Conservation (phyloP, 2,797 vertebrate species). For the Nasua narica region DNA sequence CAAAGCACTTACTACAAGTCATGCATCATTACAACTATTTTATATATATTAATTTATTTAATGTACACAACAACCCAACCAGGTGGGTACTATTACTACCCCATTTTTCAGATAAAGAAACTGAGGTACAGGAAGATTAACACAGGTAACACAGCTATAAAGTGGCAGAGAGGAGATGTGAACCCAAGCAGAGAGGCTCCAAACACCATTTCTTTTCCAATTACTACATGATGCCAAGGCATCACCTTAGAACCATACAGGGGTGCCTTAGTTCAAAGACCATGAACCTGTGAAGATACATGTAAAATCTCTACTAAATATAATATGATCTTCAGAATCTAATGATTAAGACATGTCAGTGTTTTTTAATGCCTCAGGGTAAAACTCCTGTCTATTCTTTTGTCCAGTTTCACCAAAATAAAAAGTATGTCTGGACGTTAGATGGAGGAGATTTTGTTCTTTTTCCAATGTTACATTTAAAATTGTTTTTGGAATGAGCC, state of each 20-base stretch:
- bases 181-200: not conserved
- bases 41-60: not conserved
- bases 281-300: not conserved
- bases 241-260: not conserved
- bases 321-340: slow-evolving; percentile 2
- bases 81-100: not conserved
- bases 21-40: not conserved
- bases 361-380: not conserved
- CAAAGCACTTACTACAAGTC: not conserved
- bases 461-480: slow-evolving; percentile 15
- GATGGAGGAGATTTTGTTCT: not conserved
- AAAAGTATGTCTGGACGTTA: not conserved
- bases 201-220: not conserved
- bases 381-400: not conserved
- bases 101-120: slow-evolving; percentile 21
- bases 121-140: not conserved
- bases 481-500: slow-evolving; percentile 38
- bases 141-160: not conserved
- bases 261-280: not conserved
- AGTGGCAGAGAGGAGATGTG: not conserved
- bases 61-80: not conserved
- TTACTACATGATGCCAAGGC: not conserved
- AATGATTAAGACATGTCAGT: not conserved
- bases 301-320: not conserved
- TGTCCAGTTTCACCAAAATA: slow-evolving; percentile 32